These are phyloP conservation scores for Morpho achilles DNA, from an alignment of 2,888 invertebrate genomes.

Conservation along the genomic window DNA sequence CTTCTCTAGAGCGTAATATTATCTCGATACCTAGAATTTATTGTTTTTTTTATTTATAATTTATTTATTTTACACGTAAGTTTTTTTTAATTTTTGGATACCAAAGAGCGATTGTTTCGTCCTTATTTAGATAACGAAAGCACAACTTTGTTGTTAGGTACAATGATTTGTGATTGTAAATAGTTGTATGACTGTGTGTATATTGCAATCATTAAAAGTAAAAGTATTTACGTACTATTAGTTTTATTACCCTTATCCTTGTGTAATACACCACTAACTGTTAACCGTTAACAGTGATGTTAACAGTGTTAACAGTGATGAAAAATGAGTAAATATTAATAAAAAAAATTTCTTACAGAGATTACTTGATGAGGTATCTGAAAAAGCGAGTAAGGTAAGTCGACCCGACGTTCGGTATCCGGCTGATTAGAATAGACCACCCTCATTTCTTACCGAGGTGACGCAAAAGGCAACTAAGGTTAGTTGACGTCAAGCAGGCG, in stretches of 20 bases:
- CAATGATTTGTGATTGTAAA: constrained; percentile 69
- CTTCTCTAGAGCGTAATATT: too few relatives aligned
- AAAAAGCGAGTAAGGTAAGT: too few relatives aligned
- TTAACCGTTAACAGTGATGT: too few relatives aligned
- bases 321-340: too few relatives aligned
- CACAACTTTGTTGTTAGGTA: constrained; percentile 74
- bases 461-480: too few relatives aligned
- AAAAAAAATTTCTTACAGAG: too few relatives aligned
- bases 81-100: constrained; percentile 29
- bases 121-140: constrained; percentile 47
- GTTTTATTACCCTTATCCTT: constrained; percentile 21
- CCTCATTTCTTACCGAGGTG: too few relatives aligned
- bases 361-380: too few relatives aligned
- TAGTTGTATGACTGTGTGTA: constrained; percentile 73
- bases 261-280: neutral
- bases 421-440: too few relatives aligned
- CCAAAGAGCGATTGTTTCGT: constrained; percentile 41
- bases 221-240: constrained; percentile 67
- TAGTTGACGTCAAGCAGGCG: too few relatives aligned
- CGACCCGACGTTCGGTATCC: too few relatives aligned
- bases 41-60: constrained; percentile 40
- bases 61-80: constrained; percentile 42
- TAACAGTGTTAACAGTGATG: too few relatives aligned
- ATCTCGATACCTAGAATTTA: constrained; percentile 5
- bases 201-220: constrained; percentile 73